Percentiles rank a stretch among this genome's conserved stretches.
These are phyloP conservation scores for Cistogaster globosa DNA, from an alignment of 2,888 invertebrate species.

Conservation along the genomic window DNA sequence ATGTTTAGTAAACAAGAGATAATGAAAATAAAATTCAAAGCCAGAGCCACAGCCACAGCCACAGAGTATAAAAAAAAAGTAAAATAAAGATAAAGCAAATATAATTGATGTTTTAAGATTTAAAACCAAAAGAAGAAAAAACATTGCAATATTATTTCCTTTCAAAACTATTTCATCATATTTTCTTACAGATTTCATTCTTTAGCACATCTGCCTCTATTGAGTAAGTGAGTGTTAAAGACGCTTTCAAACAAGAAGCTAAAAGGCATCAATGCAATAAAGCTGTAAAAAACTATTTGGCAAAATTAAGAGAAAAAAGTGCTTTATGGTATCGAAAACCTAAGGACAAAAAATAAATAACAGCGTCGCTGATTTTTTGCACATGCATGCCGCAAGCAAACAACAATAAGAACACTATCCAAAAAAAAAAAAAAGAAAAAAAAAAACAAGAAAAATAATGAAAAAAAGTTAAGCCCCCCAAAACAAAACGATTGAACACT, in stretches of 20 bases:
- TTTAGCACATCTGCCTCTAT: slow-evolving; percentile 8
- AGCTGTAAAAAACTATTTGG: slow-evolving; percentile 55
- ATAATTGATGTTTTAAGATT: too few species aligned
- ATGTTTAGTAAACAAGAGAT: too few species aligned
- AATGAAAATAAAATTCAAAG: too few species aligned
- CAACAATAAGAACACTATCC: neutral
- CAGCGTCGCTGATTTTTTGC: slow-evolving; percentile 41
- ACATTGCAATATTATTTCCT: too few species aligned
- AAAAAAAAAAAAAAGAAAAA: slow-evolving; percentile 16
- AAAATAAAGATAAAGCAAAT: too few species aligned
- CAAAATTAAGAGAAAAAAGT: slow-evolving; percentile 33
- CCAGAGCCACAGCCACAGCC: too few species aligned
- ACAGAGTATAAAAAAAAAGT: too few species aligned
- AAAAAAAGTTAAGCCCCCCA: slow-evolving; percentile 17
- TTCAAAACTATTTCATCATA: too few species aligned
- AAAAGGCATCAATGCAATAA: slow-evolving; percentile 69
- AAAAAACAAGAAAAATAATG: neutral
- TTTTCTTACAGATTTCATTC: neutral
- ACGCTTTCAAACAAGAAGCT: slow-evolving; percentile 69
- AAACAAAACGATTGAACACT: slow-evolving; percentile 35
- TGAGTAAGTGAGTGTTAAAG: slow-evolving; percentile 64
- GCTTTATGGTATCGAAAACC: slow-evolving; percentile 56
- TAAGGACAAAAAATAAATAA: slow-evolving; percentile 49
- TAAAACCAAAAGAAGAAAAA: too few species aligned
- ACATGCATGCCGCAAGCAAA: slow-evolving; percentile 25